phyloP scores from a whole-genome alignment of 2,797 vertebrate genomes.

The Gymnopithys bicolor region DNA sequence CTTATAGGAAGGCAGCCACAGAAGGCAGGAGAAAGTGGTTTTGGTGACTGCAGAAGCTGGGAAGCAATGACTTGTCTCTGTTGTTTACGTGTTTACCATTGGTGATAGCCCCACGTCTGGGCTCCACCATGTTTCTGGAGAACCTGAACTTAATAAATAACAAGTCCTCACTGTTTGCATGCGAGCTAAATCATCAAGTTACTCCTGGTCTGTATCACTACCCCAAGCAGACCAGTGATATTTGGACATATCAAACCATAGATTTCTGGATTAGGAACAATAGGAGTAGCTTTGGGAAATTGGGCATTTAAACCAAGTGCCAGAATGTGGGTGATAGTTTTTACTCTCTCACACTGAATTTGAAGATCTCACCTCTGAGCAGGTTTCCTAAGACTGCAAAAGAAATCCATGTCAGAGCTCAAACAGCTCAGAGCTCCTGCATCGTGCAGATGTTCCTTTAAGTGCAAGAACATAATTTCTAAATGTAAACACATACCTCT shows the following conservation, averaged over 20 bases:
- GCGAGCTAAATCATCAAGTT: background rate
- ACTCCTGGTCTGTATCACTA: background rate
- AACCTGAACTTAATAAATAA: background rate
- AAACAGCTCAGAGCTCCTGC: background rate
- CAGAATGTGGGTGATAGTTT: background rate
- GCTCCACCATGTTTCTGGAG: background rate
- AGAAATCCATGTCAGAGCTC: background rate
- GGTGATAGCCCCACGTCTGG: background rate
- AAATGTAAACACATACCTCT: slow-evolving; percentile 18
- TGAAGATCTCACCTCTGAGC: background rate
- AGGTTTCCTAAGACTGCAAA: background rate
- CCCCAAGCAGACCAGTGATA: background rate
- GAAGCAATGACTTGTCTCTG: background rate
- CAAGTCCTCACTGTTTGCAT: background rate
- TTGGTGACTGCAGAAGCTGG: background rate
- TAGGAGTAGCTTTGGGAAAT: background rate
- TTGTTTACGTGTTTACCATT: background rate
- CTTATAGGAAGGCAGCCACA: background rate
- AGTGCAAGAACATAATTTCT: background rate
- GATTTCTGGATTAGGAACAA: background rate
- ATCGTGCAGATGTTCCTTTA: background rate
- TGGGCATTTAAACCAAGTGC: background rate
- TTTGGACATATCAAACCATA: background rate
- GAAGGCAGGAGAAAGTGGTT: background rate
- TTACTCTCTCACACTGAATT: background rate